Evolutionary conservation across 2,113 vertebrate species (phyloP), one percentile per base, ranked within the genome.

Genomic region (Oreochromis spilurus): DNA sequence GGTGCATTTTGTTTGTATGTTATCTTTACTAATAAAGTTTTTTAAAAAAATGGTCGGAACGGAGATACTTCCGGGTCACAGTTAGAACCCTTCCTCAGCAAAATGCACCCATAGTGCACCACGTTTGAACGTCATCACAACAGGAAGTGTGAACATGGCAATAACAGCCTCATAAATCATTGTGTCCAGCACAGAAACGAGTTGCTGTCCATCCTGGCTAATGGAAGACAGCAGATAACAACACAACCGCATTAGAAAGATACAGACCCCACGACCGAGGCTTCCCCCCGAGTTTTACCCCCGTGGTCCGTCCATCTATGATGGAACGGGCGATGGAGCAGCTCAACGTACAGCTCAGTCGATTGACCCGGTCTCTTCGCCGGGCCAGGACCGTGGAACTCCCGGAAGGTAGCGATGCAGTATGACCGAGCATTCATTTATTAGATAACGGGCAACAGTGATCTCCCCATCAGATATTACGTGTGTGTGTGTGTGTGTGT

Each of bases 311-410:
- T 40, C 84, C 79, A 55, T 97, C 38, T 97, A 98, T 97, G 95
- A 99, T 99, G 98, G 98, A 99, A 97, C 97, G 98, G 96, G 98
- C 98, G 94, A 99, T 99, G 98, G 98, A 99, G 96, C 98, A 99
- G 94, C 92, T 97, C 2, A 97, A 97, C 83, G 96, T 96, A 75
- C 97, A 97, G 92, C 98, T 99, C 48, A 99, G 95, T 86, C 97
- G 98, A 36, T 96, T 99, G 89, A 99, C 98, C 78, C 97, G 98
- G 62, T 99, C 98, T 48, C 96, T 99, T 52, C 97, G 98, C 87
- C 97, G 98, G 83, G 98, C 98, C 53, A 97, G 98, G 93, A 99
- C 98, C 14, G 97, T 99, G 93, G 98, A 99, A 95, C 96, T 99
- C 52, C 98, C 98, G 1, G 98, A 99, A 87, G 98, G 98, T 98